Base-by-base conservation (phyloP, 92 coral and sea anemone genomes). In the Pocillopora meandrina region DNA sequence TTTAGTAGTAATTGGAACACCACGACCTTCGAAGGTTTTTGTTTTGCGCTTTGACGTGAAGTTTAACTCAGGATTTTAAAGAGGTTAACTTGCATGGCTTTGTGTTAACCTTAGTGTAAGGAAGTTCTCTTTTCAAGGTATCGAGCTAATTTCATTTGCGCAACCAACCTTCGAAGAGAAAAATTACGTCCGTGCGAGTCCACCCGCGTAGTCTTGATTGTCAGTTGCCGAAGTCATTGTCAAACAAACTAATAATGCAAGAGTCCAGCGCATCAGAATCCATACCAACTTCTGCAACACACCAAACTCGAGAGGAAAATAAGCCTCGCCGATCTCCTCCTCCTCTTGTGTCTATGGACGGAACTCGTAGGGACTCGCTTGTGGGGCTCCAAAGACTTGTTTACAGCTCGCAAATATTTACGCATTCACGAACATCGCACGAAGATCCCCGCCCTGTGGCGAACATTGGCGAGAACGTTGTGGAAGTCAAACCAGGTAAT, bases 311-410 rank as follows among this genome's bases (percentile, higher is more conserved):
- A 55, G 93, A 90, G 21, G 91, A 86, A n/a, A 76, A 68, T 42
- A 86, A 65, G 34, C 80, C 90, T 19, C 97, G 97, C 61, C 82
- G 95, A 15, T 92, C 97, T 60, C 97, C 97, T 21, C 97, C 97
- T 8, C 97, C 95, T 8, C 84, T 93, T 56, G 95, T 92, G 18
- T 92, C 95, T 56, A 85, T 92, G 69, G 93, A 92, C 35, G 82
- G 89, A 18, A 66, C 93, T 12, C 85, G 92, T 74, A 85, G 94
- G 74, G 95, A 87, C 76, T 93, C 97, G 42, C 84, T 93, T 34
- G 90, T 93, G 21, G 97, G 97, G 2, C 87, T 93, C 7, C 97
- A 92, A 62, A 64, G 97, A 74, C 93, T 93, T 56, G 97, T 93
- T 49, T 93, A 93, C 85, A 88, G 93, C 59, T 89, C 97, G n/a